Conservation (phyloP, 2,888 invertebrate species). For the Syrphus vitripennis region DNA sequence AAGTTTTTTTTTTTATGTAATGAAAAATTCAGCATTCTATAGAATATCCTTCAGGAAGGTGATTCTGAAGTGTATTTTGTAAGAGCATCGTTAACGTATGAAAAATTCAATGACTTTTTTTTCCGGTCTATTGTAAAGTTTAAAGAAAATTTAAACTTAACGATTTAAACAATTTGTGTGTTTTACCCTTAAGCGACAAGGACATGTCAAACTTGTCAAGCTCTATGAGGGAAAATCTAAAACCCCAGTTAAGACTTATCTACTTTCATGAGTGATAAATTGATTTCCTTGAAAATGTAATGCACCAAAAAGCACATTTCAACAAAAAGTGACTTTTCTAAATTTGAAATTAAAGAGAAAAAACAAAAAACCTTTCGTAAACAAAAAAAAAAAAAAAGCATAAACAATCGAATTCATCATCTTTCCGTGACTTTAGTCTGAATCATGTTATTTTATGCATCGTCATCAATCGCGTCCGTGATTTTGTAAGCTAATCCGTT, state of each 20-base stretch:
- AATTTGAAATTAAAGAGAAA: not conserved
- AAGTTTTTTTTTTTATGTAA: no score
- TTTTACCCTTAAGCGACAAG: no score
- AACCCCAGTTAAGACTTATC: not conserved
- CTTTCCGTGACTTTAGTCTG: slow-evolving; percentile 12
- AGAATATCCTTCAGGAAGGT: no score
- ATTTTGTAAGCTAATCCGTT: slow-evolving; percentile 40
- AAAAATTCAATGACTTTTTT: no score
- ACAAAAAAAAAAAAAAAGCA: not conserved
- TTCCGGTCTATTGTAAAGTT: no score
- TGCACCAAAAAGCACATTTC: not conserved
- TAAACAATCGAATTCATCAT: slow-evolving; percentile 15
- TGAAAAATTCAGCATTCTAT: no score
- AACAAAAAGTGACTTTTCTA: not conserved
- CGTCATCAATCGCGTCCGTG: slow-evolving; percentile 34
- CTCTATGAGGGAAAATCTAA: no score
- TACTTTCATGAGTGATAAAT: not conserved
- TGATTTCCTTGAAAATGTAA: not conserved
- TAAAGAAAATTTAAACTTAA: no score
- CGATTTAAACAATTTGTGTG: no score
- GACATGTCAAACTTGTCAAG: no score
- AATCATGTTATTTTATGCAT: slow-evolving; percentile 16
- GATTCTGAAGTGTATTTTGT: no score
- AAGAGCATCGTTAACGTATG: no score
- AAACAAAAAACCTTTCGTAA: not conserved